Evolutionary conservation across 2,113 vertebrate species (phyloP).

Genomic region (Nothoprocta perdicaria): DNA sequence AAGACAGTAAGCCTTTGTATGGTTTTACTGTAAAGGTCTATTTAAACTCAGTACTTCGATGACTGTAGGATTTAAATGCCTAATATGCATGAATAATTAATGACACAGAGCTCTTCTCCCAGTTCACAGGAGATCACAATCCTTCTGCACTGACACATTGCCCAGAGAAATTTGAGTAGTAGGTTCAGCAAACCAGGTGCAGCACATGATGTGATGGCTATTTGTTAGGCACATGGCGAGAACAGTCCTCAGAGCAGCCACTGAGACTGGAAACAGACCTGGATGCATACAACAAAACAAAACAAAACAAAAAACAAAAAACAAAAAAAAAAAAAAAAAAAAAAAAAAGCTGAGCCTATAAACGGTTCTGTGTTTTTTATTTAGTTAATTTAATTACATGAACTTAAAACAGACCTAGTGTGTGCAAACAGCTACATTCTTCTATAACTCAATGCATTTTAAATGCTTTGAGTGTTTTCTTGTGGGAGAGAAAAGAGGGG

Average conservation of each 20-base stretch:
- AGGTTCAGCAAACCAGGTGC: slow-evolving; percentile 1
- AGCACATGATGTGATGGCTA: neutral
- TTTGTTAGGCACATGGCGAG: slow-evolving; percentile 14
- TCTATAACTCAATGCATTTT: slow-evolving; percentile 63
- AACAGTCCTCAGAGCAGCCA: neutral
- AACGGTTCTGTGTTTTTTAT: slow-evolving; percentile 53
- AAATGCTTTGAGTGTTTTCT: slow-evolving; percentile 56
- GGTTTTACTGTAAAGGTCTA: neutral
- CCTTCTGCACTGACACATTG: neutral
- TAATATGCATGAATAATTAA: neutral
- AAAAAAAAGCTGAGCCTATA: slow-evolving; percentile 21
- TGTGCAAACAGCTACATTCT: slow-evolving; percentile 55
- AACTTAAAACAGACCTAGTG: slow-evolving; percentile 70
- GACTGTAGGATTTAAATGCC: neutral
- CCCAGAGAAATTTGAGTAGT: neutral
- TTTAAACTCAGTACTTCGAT: neutral
- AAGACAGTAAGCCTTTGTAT: neutral
- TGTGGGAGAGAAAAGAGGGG: slow-evolving; percentile 45
- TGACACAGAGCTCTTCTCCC: neutral
- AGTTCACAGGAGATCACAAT: neutral
- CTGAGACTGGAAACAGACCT: slow-evolving; percentile 46
- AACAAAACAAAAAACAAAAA: too few relatives aligned
- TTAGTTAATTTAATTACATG: slow-evolving; percentile 71
- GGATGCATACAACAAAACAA: slow-evolving; percentile 23
- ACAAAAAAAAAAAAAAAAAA: too few relatives aligned